Evolutionary conservation across 2,113 vertebrate genomes (phyloP), one percentile per base, ranked within the genome.

Genomic region (Thamnophis sirtalis): DNA sequence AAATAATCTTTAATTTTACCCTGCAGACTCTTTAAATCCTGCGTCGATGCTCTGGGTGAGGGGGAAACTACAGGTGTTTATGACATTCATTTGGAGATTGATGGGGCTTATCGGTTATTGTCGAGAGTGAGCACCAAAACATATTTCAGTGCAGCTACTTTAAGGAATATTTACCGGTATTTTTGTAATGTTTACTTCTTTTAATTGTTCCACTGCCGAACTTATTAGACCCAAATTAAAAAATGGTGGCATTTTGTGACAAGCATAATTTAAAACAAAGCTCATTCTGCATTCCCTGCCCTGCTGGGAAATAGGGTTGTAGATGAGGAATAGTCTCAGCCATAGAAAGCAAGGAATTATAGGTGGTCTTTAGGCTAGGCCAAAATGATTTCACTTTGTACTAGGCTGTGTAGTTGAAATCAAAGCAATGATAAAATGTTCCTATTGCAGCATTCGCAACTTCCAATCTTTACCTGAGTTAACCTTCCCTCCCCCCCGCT

Each of bases 1-100:
- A 54, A 89, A 89, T 89, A 89, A 54, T 53, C 19, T 33, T 54
- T 13, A 5, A 2, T 88, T 38, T n/a, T 50, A 28, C 48, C 13
- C 15, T 28, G 24, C 8, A n/a, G 26, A 21, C 22, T 51, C n/a
- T 51, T 89, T 49, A 73, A 63, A 33, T 53, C 43, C 26, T 19
- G 15, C 9, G 9, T 13, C 4, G 6, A 9, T 53, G 9, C 38
- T 43, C 11, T 53, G n/a, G 50, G 50, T 43, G 50, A 80, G n/a
- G n/a, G 43, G 19, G 28, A 53, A 89, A 50, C 48, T 68, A 80
- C 63, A 33, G 1, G 1, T 73, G 28, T 50, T n/a, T 38, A 51
- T 90, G 63, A 48, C 24, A 89, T 26, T 89, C 56, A 89, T n/a
- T 80, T 80, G 68, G 89, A 90, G 89, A 54, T 90, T 80, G 89